phyloP scores from a whole-genome alignment of 2,113 vertebrate genomes.

The Pelobates fuscus region DNA sequence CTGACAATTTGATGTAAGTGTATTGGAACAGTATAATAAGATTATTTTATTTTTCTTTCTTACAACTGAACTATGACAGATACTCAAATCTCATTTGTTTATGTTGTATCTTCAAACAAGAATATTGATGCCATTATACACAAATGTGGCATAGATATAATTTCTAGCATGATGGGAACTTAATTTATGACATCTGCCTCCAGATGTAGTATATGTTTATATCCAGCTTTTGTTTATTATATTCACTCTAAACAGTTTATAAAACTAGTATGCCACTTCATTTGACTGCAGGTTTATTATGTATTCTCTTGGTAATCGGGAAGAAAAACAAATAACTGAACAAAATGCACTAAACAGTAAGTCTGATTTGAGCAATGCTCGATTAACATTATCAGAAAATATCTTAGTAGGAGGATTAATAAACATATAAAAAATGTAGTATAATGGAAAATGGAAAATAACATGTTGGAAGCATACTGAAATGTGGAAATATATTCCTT shows the following conservation, averaged over 20 bases:
- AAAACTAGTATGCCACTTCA: not conserved
- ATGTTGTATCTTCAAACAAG: constrained; percentile 20
- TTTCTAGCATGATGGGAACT: constrained; percentile 25
- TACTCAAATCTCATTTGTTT: constrained; percentile 35
- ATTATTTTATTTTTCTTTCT: constrained; percentile 28
- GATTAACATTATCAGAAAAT: no score
- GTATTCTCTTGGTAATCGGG: not conserved
- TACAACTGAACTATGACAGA: constrained; percentile 30
- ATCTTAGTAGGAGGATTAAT: no score
- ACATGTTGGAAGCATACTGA: no score
- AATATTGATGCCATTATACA: constrained; percentile 31
- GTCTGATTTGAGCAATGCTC: no score
- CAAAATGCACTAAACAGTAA: no score
- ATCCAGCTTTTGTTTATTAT: not conserved
- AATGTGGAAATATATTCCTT: no score
- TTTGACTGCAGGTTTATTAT: not conserved
- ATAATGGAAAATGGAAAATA: no score
- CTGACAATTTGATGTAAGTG: constrained; percentile 35
- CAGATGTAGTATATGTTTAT: constrained; percentile 15
- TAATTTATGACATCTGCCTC: constrained; percentile 27
- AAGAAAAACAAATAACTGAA: not conserved
- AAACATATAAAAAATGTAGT: no score
- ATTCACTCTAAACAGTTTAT: constrained; percentile 10
- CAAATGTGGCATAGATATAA: constrained; percentile 30
- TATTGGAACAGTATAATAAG: constrained; percentile 32